Evolutionary conservation across 2,797 vertebrate genomes (phyloP).

Genomic region (Florisuga fusca): DNA sequence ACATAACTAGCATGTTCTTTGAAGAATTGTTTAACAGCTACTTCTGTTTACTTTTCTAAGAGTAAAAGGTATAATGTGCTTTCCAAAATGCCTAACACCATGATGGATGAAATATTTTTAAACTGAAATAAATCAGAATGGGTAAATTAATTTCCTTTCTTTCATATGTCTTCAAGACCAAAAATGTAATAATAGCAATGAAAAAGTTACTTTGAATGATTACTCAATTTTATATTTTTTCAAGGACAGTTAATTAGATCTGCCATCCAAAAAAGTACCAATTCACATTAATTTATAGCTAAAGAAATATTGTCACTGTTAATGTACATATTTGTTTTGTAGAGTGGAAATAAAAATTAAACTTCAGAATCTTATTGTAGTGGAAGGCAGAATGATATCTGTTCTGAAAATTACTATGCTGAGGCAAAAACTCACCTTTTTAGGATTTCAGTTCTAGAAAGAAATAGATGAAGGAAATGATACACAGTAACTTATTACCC

Average conservation of each 20-base stretch:
- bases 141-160: not conserved
- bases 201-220: not conserved
- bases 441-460: not conserved
- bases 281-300: not conserved
- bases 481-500: not conserved
- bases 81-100: not conserved
- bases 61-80: not conserved
- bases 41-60: not conserved
- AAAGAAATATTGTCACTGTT: not conserved
- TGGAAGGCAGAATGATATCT: not conserved
- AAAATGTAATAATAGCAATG: not conserved
- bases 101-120: not conserved
- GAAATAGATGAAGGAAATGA: not conserved
- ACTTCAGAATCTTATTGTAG: not conserved
- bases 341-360: not conserved
- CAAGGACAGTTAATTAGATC: not conserved
- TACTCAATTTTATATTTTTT: not conserved
- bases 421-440: not conserved
- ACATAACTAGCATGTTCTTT: not conserved
- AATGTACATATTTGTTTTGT: not conserved
- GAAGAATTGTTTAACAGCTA: not conserved
- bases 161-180: not conserved
- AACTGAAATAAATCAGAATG: not conserved
- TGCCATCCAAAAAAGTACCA: not conserved
- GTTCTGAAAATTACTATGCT: not conserved